Base-by-base conservation (phyloP, 2,888 invertebrate genomes). In the Carpatolechia fugitivella region DNA sequence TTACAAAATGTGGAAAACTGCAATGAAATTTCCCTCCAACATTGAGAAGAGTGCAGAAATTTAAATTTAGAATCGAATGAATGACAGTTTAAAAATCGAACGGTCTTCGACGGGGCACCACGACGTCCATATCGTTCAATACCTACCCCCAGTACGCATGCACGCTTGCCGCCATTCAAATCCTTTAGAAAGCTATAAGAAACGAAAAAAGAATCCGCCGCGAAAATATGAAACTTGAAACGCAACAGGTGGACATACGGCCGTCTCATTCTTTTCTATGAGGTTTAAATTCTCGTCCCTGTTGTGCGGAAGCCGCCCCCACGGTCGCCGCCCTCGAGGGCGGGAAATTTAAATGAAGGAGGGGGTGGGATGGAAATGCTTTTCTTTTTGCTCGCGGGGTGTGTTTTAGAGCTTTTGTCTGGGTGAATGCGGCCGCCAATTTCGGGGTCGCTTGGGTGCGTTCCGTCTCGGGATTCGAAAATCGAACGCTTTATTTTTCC, bases 251-350 rank as follows among this genome's bases (percentile, higher is more conserved):
- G 80, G 80, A 87, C 78, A 80, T 89, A 84, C 73, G 72, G 74
- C 81, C 82, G 81, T 90, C 90, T 89, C 90, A 88, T 88, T 90
- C 90, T 88, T 89, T 87, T 87, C 86, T 86, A 83, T 68, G 71
- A 76, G 72, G 70, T 76, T 82, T 79, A 79, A 83, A 85, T 83
- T 85, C 77, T 72, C 81, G 78, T 86, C 87, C 80, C 82, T 87
- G 78, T 87, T 85, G 75, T 83, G 69, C 85, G 76, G 82, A 83
- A 84, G 82, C 88, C 89, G 85, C 89, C 87, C 89, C 89, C 83
- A 82, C 74, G 63, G 82, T 78, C 81, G 82, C 85, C 88, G 85
- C 87, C 89, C 86, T 75, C 72, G 78, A 80, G 85, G 84, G 87
- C 86, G 89, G 89, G 86, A 89, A 90, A 89, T 85, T 84, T 82